Base-by-base conservation (phyloP, 2,888 invertebrate species). In the Mycalesis mineus region DNA sequence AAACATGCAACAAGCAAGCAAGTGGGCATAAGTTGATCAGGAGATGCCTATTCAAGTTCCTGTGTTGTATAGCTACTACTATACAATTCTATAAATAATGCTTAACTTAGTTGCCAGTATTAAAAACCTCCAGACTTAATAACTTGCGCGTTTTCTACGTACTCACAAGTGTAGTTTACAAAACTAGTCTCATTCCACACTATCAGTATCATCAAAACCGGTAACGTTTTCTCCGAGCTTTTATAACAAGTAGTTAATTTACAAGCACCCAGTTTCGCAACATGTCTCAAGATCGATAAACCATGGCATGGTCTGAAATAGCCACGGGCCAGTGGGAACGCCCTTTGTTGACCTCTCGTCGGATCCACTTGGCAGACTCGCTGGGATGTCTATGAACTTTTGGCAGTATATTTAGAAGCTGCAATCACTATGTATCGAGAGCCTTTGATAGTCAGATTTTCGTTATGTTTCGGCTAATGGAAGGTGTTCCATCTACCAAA, bases 241-340 rank as follows among this genome's bases (percentile, higher is more conserved):
- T 31, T 15, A 33, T 33, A 15, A 47, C 33, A 6, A 47, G 47
- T 11, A 11, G 45, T 45, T 14, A 11, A 33, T 13, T 41, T 37
- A 41, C 37, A 47, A 31, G 55, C 42, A 13, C 41, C 47, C 40
- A 53, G 50, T 49, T 56, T 53, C 37, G 60, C 56, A 48, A 58
- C 54, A 51, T 55, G 54, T 55, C 47, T 47, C 22, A 41, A 60
- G 65, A 66, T 69, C 68, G 69, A 67, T 68, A 64, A 53, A 39
- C 56, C 55, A 56, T 55, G 65, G 64, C 65, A 65, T 63, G 64
- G 62, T 53, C 61, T 56, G 56, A 64, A 65, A 66, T 63, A 65
- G 62, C 55, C 61, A 37, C 56, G 51, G 53, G 61, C 53, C 53
- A 49, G 58, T 56, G 63, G 57, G 62, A 60, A 65, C 63, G 65